Evolutionary conservation across 1,140 invertebrate genomes (phyloP).

Genomic region (Frieseomelitta varia): DNA sequence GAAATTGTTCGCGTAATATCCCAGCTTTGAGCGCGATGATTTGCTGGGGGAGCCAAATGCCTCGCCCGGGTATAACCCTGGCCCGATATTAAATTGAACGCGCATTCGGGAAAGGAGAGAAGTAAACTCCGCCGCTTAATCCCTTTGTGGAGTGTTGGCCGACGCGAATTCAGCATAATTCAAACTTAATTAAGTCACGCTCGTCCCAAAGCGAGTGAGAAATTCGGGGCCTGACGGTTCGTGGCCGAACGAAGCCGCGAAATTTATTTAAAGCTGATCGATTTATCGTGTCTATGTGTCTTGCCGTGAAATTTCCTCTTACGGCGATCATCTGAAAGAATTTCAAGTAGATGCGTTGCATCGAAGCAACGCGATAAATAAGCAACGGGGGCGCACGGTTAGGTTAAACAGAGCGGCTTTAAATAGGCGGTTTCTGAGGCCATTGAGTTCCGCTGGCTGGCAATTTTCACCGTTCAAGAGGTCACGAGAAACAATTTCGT

Average conservation of each 20-base stretch:
- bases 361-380: neutral
- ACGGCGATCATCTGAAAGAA: too few species aligned
- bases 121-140: constrained; percentile 28
- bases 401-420: neutral
- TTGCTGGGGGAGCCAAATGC: neutral
- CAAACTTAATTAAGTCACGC: constrained; percentile 7
- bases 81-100: constrained; percentile 31
- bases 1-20: constrained; percentile 30
- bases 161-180: constrained; percentile 19
- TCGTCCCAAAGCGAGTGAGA: neutral
- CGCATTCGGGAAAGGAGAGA: constrained; percentile 3
- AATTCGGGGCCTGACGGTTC: neutral
- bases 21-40: constrained; percentile 23
- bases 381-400: neutral
- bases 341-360: neutral
- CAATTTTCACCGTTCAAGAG: too few species aligned
- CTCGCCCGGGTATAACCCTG: neutral
- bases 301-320: too few species aligned
- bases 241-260: neutral
- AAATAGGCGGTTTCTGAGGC: neutral
- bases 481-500: too few species aligned
- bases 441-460: too few species aligned
- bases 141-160: constrained; percentile 15
- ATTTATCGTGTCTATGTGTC: neutral
- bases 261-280: constrained; percentile 20